These are phyloP conservation scores for Luehdorfia chinensis DNA, from an alignment of 1,140 invertebrate species.

Conservation along the genomic window DNA sequence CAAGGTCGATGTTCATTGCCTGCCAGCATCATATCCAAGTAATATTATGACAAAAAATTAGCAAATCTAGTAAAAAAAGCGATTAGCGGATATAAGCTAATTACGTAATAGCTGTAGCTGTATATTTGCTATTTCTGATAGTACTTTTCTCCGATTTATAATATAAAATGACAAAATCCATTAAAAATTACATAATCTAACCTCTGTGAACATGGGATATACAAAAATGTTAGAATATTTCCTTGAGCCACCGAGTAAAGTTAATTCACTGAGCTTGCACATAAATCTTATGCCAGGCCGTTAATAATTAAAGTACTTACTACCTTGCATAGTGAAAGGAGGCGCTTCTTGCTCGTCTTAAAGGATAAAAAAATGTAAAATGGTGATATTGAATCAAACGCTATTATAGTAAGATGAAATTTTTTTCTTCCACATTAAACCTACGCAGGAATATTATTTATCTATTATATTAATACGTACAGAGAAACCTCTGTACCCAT, in stretches of 20 bases:
- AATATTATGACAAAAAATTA: not conserved
- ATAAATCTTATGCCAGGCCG: constrained; percentile 11
- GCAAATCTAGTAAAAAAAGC: not conserved
- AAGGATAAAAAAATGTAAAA: too few species aligned
- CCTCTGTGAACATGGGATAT: too few species aligned
- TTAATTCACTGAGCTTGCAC: constrained; percentile 3
- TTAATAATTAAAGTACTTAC: constrained; percentile 6
- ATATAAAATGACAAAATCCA: constrained; percentile 1
- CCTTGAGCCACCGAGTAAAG: not conserved
- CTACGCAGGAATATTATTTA: too few species aligned
- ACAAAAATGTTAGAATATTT: not conserved
- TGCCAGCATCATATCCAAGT: constrained; percentile 13
- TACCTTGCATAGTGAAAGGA: constrained; percentile 4
- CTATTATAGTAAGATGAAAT: too few species aligned
- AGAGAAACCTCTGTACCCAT: too few species aligned
- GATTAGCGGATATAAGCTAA: not conserved
- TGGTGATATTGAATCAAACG: too few species aligned
- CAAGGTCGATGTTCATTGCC: constrained; percentile 21
- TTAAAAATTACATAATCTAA: too few species aligned
- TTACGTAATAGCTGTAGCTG: too few species aligned
- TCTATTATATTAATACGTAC: too few species aligned
- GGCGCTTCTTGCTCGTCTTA: not conserved
- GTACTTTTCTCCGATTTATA: not conserved
- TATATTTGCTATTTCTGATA: not conserved
- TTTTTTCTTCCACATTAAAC: too few species aligned